Evolutionary conservation across 2,888 invertebrate genomes (phyloP).

Genomic region (Tridacna crocea): DNA sequence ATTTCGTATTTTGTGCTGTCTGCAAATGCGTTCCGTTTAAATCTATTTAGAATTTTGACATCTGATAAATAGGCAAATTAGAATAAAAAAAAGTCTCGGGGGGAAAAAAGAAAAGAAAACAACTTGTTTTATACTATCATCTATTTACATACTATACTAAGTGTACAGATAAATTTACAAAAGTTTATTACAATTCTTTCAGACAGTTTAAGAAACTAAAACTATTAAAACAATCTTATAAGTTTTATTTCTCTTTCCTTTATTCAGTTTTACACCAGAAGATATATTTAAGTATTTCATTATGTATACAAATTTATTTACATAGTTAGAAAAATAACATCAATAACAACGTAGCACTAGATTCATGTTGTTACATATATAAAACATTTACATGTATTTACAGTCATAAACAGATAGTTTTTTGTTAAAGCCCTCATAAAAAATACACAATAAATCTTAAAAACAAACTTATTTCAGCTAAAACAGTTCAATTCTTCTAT

Average conservation of each 20-base stretch:
- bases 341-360: conserved; percentile 7
- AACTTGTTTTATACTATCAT: conserved; percentile 2
- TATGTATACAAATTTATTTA: conserved; percentile 1
- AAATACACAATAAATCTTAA: background rate
- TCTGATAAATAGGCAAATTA: background rate
- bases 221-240: no score
- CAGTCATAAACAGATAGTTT: conserved; percentile 5
- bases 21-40: background rate
- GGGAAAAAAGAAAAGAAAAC: background rate
- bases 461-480: no score
- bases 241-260: no score
- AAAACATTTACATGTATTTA: background rate
- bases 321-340: background rate
- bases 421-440: conserved; percentile 20
- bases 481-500: no score
- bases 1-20: no score
- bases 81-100: no score
- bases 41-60: background rate
- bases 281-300: background rate
- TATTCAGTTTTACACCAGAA: no score
- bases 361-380: background rate
- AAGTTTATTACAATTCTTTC: no score
- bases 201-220: no score
- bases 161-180: conserved; percentile 4
- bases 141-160: conserved; percentile 7